A percentile compares a stretch with the other conserved stretches of the same genome.
phyloP scores from a whole-genome alignment of 2,888 invertebrate species.

The Lampropteryx suffumata region DNA sequence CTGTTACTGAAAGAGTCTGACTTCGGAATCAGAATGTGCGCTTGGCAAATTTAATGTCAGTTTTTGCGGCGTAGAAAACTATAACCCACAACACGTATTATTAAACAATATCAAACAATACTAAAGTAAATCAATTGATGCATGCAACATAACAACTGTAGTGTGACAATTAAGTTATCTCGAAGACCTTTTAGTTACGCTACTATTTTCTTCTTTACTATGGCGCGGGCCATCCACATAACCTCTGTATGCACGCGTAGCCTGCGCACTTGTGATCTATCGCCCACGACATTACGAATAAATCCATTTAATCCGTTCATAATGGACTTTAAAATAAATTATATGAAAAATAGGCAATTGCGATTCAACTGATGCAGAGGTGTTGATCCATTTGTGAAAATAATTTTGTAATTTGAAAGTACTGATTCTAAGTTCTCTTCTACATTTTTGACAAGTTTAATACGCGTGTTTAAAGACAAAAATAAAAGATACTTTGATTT shows the following conservation, averaged over 20 bases:
- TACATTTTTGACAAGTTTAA: too few species aligned
- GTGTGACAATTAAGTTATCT: background rate
- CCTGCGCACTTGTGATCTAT: slow-evolving; percentile 17
- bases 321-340: slow-evolving; percentile 16
- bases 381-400: background rate
- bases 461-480: too few species aligned
- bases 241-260: slow-evolving; percentile 28
- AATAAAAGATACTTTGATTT: too few species aligned
- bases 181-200: background rate
- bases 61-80: too few species aligned
- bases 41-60: too few species aligned
- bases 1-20: too few species aligned
- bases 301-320: slow-evolving; percentile 22
- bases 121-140: too few species aligned
- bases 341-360: slow-evolving; percentile 15
- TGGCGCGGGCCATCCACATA: slow-evolving; percentile 2
- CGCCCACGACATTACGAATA: slow-evolving; percentile 30
- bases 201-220: slow-evolving; percentile 10
- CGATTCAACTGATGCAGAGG: slow-evolving; percentile 7
- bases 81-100: too few species aligned
- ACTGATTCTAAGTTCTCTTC: too few species aligned
- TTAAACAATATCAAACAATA: too few species aligned
- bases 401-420: background rate
- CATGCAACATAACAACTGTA: too few species aligned
- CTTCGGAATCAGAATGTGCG: too few species aligned